These are phyloP conservation scores for Macaria notata DNA, from an alignment of 2,888 invertebrate genomes.

Conservation along the genomic window DNA sequence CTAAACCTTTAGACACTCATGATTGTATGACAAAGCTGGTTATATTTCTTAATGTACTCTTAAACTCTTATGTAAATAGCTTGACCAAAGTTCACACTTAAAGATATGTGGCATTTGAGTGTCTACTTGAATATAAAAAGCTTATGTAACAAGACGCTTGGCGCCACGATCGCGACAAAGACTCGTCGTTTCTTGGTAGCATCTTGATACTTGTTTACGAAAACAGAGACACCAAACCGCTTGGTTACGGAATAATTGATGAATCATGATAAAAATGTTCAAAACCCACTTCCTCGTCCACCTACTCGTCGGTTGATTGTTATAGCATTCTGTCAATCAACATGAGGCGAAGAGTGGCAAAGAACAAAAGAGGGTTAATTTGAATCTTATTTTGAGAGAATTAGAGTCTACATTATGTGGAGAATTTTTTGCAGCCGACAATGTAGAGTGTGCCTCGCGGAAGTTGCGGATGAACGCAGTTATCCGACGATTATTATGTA, in stretches of 20 bases:
- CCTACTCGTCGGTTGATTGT: constrained; percentile 19
- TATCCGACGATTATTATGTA: neutral
- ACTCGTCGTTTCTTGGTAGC: neutral
- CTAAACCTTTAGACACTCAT: too few relatives aligned
- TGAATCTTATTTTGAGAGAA: constrained; percentile 2
- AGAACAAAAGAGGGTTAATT: neutral
- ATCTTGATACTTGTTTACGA: constrained; percentile 10
- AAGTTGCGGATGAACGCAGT: constrained; percentile 1
- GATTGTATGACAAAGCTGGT: too few relatives aligned
- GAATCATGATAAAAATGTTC: constrained; percentile 23
- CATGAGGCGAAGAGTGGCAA: constrained; percentile 8
- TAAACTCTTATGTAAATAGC: too few relatives aligned
- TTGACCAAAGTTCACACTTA: too few relatives aligned
- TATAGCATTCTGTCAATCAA: constrained; percentile 27
- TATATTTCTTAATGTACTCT: too few relatives aligned
- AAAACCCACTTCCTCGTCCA: constrained; percentile 19
- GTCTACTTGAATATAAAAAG: too few relatives aligned
- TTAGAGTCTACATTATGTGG: neutral
- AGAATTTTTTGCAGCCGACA: neutral
- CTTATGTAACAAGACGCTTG: neutral
- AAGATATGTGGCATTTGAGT: too few relatives aligned
- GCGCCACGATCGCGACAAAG: neutral
- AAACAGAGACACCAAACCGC: constrained; percentile 9
- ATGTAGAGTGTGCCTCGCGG: neutral
- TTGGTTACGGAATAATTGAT: constrained; percentile 13